Conservation (phyloP, 2,113 vertebrate genomes). For the Ochotona princeps region DNA sequence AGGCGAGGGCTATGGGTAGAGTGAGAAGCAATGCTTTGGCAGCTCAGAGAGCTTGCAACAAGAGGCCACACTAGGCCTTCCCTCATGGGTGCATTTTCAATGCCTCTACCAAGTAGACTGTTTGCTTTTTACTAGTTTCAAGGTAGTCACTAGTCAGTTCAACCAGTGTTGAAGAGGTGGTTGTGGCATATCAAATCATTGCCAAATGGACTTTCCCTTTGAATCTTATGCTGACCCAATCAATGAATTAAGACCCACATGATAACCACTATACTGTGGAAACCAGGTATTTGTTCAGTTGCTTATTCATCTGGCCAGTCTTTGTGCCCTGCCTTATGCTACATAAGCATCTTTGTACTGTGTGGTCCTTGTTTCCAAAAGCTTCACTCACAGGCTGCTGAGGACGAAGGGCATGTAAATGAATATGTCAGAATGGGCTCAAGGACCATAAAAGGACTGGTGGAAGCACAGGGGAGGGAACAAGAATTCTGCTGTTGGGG, state of each 20-base stretch:
- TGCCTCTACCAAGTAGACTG: not conserved
- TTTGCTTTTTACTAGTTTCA: conserved; percentile 6
- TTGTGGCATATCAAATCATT: not conserved
- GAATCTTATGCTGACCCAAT: conserved; percentile 20
- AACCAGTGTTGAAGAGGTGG: conserved; percentile 36
- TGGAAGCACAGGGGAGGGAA: not conserved
- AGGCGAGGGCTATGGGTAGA: too few relatives aligned
- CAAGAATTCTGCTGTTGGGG: conserved; percentile 51
- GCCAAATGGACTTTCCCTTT: not conserved
- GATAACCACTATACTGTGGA: too few relatives aligned
- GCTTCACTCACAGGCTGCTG: not conserved
- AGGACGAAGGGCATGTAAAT: conserved; percentile 21
- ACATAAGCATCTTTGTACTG: conserved; percentile 24
- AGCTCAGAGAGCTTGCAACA: not conserved
- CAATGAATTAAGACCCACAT: not conserved
- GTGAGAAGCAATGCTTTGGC: not conserved
- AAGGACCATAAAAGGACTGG: not conserved
- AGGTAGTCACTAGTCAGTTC: conserved; percentile 46
- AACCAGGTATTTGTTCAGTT: not conserved
- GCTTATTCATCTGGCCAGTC: conserved; percentile 4
- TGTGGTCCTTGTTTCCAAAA: conserved; percentile 53
- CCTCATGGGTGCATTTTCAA: not conserved
- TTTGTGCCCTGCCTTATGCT: conserved; percentile 16
- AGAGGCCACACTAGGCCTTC: not conserved
- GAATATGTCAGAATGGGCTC: conserved; percentile 12